Evolutionary conservation across 2,888 invertebrate genomes (phyloP), one percentile per base, ranked within the genome.

Genomic region (Cephus spinipes): DNA sequence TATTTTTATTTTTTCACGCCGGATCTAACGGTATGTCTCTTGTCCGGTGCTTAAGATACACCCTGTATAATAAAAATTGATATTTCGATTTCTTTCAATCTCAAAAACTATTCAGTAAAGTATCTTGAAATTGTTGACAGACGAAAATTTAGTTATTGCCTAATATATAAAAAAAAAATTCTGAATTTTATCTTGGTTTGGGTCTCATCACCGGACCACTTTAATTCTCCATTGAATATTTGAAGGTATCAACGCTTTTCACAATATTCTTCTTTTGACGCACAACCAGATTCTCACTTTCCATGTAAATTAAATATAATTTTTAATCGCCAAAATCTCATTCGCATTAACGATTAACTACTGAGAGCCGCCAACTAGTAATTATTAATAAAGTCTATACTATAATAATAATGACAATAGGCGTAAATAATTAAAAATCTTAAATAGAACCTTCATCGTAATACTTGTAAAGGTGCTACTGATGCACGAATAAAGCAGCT

Each of bases 231-330:
- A 75, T 79, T 77, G 40, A 33, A 73, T 76, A 35, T 73, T 73
- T 69, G 33, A 75, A 30, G 32, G 34, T 69, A 33, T 33, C 32
- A 36, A 68, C 77, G 73, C 36, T 68, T 77, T 15, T 74, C 69
- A 76, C 68, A 74, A 69, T 79, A 35, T 69, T 76, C 73, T 77
- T 76, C 76, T 76, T 55, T 68, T 77, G 73, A 76, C 77, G 76
- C 81, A 83, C 83, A 84, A 85, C 81, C 81, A 78, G 80, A 82
- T 81, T 82, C 83, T 85, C 85, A 85, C 85, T 84, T 81, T 75
- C 77, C 69, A 75, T 73, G 55, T 74, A 69, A 79, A 75, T 69
- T 77, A 79, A 76, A 76, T 77, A 79, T 76, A 69, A 76, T 74
- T 71, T 23, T 23, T 55, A 55, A 55, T 55, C 55, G 55, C 23